phyloP scores from a whole-genome alignment of 2,113 vertebrate genomes.

The Blennius ocellaris region DNA sequence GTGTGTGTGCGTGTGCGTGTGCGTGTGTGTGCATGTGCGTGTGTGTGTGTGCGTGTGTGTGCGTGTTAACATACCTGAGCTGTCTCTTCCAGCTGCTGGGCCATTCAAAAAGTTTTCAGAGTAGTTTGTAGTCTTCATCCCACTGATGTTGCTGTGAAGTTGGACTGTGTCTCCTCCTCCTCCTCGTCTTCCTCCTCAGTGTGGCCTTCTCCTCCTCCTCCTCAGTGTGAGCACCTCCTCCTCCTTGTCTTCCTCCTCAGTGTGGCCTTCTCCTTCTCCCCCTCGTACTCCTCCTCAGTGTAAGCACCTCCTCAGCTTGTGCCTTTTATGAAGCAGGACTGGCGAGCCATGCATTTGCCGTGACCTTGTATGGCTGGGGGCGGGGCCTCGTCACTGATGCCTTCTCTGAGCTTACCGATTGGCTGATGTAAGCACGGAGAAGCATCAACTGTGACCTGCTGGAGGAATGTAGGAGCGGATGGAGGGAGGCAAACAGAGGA shows the following conservation, averaged over 20 bases:
- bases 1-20: too few relatives aligned
- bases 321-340: slow-evolving; percentile 79
- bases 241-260: neutral
- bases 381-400: slow-evolving; percentile 78
- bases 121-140: too few relatives aligned
- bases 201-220: slow-evolving; percentile 54
- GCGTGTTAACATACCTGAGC: neutral
- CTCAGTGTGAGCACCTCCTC: neutral
- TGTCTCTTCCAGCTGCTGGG: too few relatives aligned
- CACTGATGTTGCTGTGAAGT: too few relatives aligned
- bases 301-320: slow-evolving; percentile 20
- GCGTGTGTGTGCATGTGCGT: too few relatives aligned
- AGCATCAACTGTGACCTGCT: slow-evolving; percentile 78
- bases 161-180: too few relatives aligned
- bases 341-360: slow-evolving; percentile 76
- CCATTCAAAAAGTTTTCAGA: too few relatives aligned
- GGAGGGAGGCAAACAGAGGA: too few relatives aligned
- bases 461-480: too few relatives aligned
- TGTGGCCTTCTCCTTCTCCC: slow-evolving; percentile 6
- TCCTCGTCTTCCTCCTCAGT: too few relatives aligned
- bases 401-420: too few relatives aligned
- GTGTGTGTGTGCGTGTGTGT: too few relatives aligned
- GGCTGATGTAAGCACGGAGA: slow-evolving; percentile 68
- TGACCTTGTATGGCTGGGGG: slow-evolving; percentile 94
- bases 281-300: slow-evolving; percentile 24